Evolutionary conservation across 2,888 invertebrate species (phyloP), one percentile per base, ranked within the genome.

Genomic region (Apodemia zela): DNA sequence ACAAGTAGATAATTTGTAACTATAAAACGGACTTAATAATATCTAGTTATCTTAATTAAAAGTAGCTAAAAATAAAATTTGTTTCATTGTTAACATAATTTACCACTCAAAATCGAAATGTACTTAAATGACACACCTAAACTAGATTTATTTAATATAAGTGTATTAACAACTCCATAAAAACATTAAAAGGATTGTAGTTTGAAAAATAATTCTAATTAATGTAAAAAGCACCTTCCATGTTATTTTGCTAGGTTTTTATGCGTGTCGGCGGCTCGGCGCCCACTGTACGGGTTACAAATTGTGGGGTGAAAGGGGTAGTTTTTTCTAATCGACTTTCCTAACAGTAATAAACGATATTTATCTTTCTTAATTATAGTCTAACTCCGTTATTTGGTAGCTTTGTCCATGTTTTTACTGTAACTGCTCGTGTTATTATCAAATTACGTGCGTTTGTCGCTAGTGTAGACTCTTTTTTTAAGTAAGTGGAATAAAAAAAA

Each of bases 301-400:
- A 91, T 91, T 91, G 89, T 90, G 89, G 91, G 90, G 88, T 86
- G 88, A 90, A 91, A 89, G 90, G 91, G 91, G 90, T 89, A 89
- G 87, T 88, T 91, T 91, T 90, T 91, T 89, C 83, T 89, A 90
- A 89, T 90, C 90, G 89, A 90, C 91, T 91, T 90, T 87, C 81
- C 86, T 90, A 89, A 89, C 89, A 83, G 91, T 91, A 91, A 91
- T 91, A 91, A 91, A 91, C 87, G 88, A 90, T 91, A 91, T 91
- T 91, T 91, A 91, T 91, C 91, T 91, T 91, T 88, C 87, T 90
- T 91, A 91, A 91, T 91, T 91, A 91, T 88, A 87, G 86, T 83
- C 82, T 83, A 81, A 83, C 84, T 89, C 79, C 78, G 81, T 81
- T 82, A 77, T 85, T 88, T 88, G 84, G 88, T 88, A 89, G 88